These are phyloP conservation scores for Ashinkailepas kermadecensis DNA, from an alignment of 2,888 invertebrate species.

Conservation along the genomic window DNA sequence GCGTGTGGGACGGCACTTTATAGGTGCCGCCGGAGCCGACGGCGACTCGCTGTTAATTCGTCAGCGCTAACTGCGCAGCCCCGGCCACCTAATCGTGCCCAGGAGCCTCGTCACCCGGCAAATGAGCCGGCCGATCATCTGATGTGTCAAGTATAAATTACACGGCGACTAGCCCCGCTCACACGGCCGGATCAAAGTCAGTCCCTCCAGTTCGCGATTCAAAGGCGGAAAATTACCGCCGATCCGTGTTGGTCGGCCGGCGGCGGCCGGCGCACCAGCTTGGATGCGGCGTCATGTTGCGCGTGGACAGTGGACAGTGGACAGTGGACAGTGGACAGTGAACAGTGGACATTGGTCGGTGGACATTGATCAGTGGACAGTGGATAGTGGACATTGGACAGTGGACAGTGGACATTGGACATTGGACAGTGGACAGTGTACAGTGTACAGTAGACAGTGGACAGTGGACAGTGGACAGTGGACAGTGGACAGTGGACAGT, in stretches of 20 bases:
- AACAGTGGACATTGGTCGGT: no score
- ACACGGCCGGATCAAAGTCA: neutral
- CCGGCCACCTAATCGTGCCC: neutral
- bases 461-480: no score
- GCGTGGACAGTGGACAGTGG: no score
- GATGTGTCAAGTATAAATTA: conserved; percentile 1
- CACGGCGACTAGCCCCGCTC: neutral
- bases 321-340: no score
- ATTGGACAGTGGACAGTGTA: no score
- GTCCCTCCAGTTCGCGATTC: neutral
- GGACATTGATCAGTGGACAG: no score
- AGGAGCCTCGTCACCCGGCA: neutral
- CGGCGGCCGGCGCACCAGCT: neutral
- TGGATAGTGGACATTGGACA: no score
- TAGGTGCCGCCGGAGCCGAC: neutral
- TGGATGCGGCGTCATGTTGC: neutral
- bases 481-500: no score
- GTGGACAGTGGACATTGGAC: no score
- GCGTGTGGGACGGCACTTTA: neutral
- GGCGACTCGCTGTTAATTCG: neutral
- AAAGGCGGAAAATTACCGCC: conserved; percentile 13
- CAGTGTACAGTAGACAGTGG: no score
- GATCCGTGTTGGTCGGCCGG: neutral
- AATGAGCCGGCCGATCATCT: neutral
- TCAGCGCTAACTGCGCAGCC: neutral